phyloP scores from a whole-genome alignment of 2,888 invertebrate species.

The Drosophila sordidula region DNA sequence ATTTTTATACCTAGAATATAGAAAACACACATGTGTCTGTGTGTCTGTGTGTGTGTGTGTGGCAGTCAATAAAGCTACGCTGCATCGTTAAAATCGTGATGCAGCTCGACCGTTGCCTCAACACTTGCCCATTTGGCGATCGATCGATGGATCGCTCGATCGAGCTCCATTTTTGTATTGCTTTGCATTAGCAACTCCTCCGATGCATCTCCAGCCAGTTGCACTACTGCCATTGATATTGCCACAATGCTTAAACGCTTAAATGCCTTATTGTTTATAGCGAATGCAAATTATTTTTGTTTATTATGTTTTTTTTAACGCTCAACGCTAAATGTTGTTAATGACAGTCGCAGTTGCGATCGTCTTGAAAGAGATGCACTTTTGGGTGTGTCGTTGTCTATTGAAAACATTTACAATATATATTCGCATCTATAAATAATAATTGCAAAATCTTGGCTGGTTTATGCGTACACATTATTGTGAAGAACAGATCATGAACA shows the following conservation, averaged over 20 bases:
- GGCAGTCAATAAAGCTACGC: constrained; percentile 41
- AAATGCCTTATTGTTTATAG: constrained; percentile 57
- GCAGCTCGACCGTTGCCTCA: constrained; percentile 65
- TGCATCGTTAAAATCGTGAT: constrained; percentile 66
- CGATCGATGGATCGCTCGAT: constrained; percentile 34
- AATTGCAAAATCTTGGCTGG: constrained; percentile 47
- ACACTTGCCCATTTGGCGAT: constrained; percentile 48
- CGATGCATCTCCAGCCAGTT: constrained; percentile 42
- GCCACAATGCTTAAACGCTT: constrained; percentile 27
- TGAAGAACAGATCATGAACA: background rate
- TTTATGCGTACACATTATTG: constrained; percentile 31
- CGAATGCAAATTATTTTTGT: constrained; percentile 50
- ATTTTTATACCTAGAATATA: constrained; percentile 56
- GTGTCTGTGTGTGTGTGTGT: constrained; percentile 21
- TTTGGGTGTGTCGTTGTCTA: constrained; percentile 54
- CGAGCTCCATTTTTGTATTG: constrained; percentile 73
- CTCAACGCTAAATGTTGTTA: constrained; percentile 48
- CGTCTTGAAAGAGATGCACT: constrained; percentile 44
- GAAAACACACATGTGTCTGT: constrained; percentile 28
- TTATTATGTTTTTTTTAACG: constrained; percentile 16
- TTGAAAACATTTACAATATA: constrained; percentile 8
- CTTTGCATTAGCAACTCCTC: constrained; percentile 55
- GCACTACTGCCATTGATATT: constrained; percentile 44
- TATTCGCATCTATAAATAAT: constrained; percentile 46
- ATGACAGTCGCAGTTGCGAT: constrained; percentile 48